Evolutionary conservation across 2,113 vertebrate genomes (phyloP).

Genomic region (Elachura formosa): DNA sequence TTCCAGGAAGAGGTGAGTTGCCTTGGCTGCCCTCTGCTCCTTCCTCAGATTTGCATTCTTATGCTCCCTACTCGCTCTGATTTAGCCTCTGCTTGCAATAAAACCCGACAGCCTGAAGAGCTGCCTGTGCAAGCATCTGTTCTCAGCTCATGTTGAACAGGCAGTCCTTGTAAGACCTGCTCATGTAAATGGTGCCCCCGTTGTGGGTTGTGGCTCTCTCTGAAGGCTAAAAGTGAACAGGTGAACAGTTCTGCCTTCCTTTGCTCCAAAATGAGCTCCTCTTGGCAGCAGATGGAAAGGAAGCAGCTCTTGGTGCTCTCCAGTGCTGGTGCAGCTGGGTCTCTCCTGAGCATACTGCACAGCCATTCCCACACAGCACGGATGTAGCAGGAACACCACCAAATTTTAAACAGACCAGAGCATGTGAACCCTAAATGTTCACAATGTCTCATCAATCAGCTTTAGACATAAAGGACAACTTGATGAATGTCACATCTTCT

Average conservation of each 20-base stretch:
- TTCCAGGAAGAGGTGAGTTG: background rate
- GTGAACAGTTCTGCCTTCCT: background rate
- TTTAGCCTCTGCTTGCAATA: background rate
- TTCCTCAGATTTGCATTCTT: background rate
- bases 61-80: background rate
- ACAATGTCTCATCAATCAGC: background rate
- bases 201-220: background rate
- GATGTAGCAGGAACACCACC: fast-evolving
- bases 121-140: background rate
- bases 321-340: background rate
- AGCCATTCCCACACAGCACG: fast-evolving
- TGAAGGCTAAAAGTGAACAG: background rate
- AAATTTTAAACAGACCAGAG: background rate
- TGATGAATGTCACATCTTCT: background rate
- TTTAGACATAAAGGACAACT: background rate
- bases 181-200: fast-evolving
- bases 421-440: too few species aligned
- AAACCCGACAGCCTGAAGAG: background rate
- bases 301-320: background rate
- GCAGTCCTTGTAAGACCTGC: background rate
- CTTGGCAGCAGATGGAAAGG: background rate
- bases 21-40: background rate
- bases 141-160: background rate
- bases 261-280: background rate
- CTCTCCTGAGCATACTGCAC: background rate